Evolutionary conservation across 2,797 vertebrate genomes (phyloP).

Genomic region (Ambastaia sidthimunki): DNA sequence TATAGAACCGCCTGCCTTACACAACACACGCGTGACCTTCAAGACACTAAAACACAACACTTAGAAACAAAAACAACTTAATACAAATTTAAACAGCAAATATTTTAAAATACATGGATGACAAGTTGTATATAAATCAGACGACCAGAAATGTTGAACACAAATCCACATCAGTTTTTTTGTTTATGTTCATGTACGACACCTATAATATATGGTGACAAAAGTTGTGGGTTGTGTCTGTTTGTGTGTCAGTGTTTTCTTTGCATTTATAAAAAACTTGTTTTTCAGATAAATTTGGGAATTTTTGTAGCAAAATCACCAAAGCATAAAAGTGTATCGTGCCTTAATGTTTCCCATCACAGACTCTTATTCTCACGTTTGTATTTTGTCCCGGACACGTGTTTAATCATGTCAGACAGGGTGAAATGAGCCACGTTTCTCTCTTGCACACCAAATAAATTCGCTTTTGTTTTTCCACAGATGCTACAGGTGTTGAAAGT

Average conservation of each 20-base stretch:
- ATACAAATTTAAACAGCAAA: not conserved
- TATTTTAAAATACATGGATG: not conserved
- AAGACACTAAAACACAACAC: conserved; percentile 12
- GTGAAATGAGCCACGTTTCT: conserved; percentile 50
- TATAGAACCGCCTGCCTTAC: conserved; percentile 44
- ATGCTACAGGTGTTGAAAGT: conserved; percentile 82
- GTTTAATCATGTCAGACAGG: conserved; percentile 1
- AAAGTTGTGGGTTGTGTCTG: not conserved
- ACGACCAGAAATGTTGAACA: not conserved
- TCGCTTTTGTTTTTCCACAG: conserved; percentile 37
- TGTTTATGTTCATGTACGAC: not conserved
- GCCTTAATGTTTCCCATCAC: conserved; percentile 75
- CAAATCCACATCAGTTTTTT: not conserved
- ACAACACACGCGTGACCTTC: conserved; percentile 10
- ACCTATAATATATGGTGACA: not conserved
- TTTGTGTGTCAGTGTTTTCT: not conserved
- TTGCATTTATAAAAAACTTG: not conserved
- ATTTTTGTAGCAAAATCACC: conserved; percentile 73
- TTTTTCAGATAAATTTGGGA: conserved; percentile 3
- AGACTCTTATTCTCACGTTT: conserved; percentile 7
- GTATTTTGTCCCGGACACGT: conserved; percentile 58
- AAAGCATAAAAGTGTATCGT: conserved; percentile 85
- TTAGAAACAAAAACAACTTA: not conserved
- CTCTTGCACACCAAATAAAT: conserved; percentile 71
- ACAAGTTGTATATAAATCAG: not conserved